Evolutionary conservation across 1,140 invertebrate species (phyloP).

Genomic region (Neodiprion fabricii): DNA sequence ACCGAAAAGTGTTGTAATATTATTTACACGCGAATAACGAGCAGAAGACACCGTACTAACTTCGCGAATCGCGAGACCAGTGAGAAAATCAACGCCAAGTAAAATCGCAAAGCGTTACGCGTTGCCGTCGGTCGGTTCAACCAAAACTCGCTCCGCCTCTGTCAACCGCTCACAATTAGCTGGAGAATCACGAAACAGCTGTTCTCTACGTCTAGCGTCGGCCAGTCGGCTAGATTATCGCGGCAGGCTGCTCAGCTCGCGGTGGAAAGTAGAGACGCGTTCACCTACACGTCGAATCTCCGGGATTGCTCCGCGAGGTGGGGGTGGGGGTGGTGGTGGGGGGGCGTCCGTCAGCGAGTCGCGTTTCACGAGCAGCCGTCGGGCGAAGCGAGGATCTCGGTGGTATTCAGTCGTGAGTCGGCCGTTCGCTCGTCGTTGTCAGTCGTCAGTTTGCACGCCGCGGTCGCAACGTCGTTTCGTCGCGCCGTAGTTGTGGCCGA

Average conservation of each 20-base stretch:
- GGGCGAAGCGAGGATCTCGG: conserved; percentile 19
- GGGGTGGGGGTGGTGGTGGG: conserved; percentile 21
- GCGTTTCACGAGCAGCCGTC: conserved; percentile 4
- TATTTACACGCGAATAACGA: too few species aligned
- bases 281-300: background rate
- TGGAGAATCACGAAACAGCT: background rate
- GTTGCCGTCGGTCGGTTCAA: too few species aligned
- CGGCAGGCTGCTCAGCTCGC: background rate
- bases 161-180: too few species aligned
- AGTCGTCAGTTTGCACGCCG: conserved; percentile 42
- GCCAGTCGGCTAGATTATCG: background rate
- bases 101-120: too few species aligned
- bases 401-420: background rate
- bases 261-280: background rate
- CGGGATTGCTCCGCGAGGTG: background rate
- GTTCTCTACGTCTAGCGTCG: background rate
- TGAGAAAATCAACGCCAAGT: too few species aligned
- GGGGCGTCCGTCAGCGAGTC: conserved; percentile 18
- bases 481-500: conserved; percentile 12
- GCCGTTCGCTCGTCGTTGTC: conserved; percentile 31
- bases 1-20: too few species aligned
- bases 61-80: too few species aligned
- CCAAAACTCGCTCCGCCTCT: too few species aligned
- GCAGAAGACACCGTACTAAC: too few species aligned
- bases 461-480: conserved; percentile 32